Evolutionary conservation across 2,888 invertebrate genomes (phyloP), one percentile per base, ranked within the genome.

Genomic region (Drosophila monieri): DNA sequence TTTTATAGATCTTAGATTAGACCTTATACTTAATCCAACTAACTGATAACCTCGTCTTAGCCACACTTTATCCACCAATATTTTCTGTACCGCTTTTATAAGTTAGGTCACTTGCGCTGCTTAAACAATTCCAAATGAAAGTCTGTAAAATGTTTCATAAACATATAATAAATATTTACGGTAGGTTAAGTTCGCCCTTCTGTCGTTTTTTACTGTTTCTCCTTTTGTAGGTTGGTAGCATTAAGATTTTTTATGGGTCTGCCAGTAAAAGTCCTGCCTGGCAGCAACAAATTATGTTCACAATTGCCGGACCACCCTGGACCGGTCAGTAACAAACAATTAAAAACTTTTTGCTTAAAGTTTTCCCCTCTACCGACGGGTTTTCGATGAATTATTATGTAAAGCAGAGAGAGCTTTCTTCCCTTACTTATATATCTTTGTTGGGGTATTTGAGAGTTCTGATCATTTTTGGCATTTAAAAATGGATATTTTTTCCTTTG

Each of bases 61-160:
- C 44, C 27, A 27, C 23, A 23, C 23, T 51, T 46, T 44, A 62
- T 64, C 76, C 73, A 66, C 60, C 64, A 80, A 73, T 71, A 74
- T 58, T 67, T 39, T 59, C 64, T 71, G 65, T 78, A 71, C 53
- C 68, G 47, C 58, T 59, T 25, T 66, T 44, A 70, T 81, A 81
- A 74, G 74, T 78, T 72, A 77, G 54, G 60, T 85, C 83, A 73
- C 76, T 35, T 74, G 73, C 73, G 66, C 80, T 74, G 80, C 87
- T 85, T 84, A 65, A 80, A 89, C 56, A 71, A 77, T 75, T 76
- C 68, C 70, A 80, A 85, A 76, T 64, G 73, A 88, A 88, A 81
- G 78, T 87, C 89, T 89, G 88, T 88, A 88, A 81, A 87, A 88
- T 89, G 85, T 87, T 88, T 89, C 88, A 88, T 79, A 89, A 83